phyloP scores from a whole-genome alignment of 2,797 vertebrate genomes.

The Acestrorhynchus altus region DNA sequence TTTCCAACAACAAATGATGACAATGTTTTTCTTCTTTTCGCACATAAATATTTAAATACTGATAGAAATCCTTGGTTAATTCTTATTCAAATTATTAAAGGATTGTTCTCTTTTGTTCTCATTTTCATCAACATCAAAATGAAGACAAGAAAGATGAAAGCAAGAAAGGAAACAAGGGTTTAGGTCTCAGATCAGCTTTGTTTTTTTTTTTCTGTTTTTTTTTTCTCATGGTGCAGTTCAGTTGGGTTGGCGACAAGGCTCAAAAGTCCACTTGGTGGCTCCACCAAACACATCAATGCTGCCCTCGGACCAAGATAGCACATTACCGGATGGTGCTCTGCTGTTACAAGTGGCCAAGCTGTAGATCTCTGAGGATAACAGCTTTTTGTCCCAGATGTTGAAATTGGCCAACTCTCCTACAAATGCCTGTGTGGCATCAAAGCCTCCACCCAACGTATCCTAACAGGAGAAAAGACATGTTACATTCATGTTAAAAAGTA shows the following conservation, averaged over 20 bases:
- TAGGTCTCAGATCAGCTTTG: slow-evolving; percentile 62
- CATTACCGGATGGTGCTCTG: slow-evolving; percentile 86
- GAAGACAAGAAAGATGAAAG: slow-evolving; percentile 76
- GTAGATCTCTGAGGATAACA: slow-evolving; percentile 88
- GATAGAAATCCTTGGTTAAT: slow-evolving; percentile 78
- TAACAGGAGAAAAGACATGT: slow-evolving; percentile 60
- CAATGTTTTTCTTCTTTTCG: slow-evolving; percentile 66
- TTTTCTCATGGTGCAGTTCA: slow-evolving; percentile 69
- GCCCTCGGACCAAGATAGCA: slow-evolving; percentile 91
- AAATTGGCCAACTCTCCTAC: slow-evolving; percentile 92
- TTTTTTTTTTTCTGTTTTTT: slow-evolving; percentile 12
- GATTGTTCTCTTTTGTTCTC: slow-evolving; percentile 55
- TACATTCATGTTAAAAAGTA: too few relatives aligned
- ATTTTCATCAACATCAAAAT: slow-evolving; percentile 68
- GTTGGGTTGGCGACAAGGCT: slow-evolving; percentile 93
- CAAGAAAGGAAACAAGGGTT: slow-evolving; percentile 57
- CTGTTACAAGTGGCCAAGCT: slow-evolving; percentile 92
- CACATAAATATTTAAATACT: slow-evolving; percentile 76
- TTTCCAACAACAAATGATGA: slow-evolving; percentile 62
- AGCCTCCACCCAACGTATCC: slow-evolving; percentile 93
- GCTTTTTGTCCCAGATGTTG: slow-evolving; percentile 93
- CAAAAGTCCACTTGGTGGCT: slow-evolving; percentile 94
- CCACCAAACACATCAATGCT: slow-evolving; percentile 94
- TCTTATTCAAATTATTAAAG: slow-evolving; percentile 65
- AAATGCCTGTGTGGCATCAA: slow-evolving; percentile 94